Base-by-base conservation (phyloP, 2,888 invertebrate species). In the Meteorus colon region DNA sequence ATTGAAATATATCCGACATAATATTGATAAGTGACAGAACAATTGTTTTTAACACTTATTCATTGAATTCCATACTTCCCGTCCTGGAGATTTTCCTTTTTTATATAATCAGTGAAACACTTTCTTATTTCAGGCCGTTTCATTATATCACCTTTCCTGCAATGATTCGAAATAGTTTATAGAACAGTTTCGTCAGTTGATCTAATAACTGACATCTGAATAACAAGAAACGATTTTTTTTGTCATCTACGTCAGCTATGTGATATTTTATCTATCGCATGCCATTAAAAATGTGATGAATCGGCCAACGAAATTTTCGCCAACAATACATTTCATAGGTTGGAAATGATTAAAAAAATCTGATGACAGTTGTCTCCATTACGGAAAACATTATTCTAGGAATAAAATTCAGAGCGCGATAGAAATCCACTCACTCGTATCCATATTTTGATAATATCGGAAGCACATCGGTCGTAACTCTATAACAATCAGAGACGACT, bases 21-120 rank as follows among this genome's bases (percentile, higher is more conserved):
- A 37, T 45, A 31, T 12, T 1, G 2, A 6, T 63, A 65, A 29
- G 41, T 31, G 29, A 63, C 34, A 6, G 34, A 4, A 34, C 34
- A 51, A 12, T 34, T 37, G 24, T 51, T 12, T 6, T 62, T 19
- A 31, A 41, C 31, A 60, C 16, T 14, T n/a, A 67, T 66, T 31
- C n/a, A 2, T 29, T 45, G n/a, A 73, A 83, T 27, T 37, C 51
- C 83, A 82, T 81, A 88, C 89, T 89, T 90, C 66, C 88, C 88
- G 81, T 91, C 85, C 79, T 92, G 91, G 65, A 96, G 91, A 79
- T 92, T 91, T 80, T 94, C 92, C 75, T 90, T 90, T 85, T 92
- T 93, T 60, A 96, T 93, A 90, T 96, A 96, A 78, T 94, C 93
- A 19, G 93, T 93, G 16, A 97, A 90, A 78, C 91, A 89, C 81